These are phyloP conservation scores for Idaea straminata DNA, from an alignment of 2,888 invertebrate species.

Conservation along the genomic window DNA sequence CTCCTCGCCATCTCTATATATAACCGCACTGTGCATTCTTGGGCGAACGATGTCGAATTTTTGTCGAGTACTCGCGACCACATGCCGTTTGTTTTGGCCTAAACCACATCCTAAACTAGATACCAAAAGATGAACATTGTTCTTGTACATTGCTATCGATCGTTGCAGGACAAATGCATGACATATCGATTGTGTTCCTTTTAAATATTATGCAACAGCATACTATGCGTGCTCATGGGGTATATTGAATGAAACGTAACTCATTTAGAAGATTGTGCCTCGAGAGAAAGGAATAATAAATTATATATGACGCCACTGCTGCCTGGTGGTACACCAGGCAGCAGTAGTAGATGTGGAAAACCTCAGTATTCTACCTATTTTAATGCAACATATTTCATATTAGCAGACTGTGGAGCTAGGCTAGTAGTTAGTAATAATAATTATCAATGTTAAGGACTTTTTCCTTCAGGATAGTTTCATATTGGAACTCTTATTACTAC, in stretches of 20 bases:
- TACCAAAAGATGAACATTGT: slow-evolving; percentile 25
- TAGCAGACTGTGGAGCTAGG: neutral
- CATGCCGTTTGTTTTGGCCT: slow-evolving; percentile 78
- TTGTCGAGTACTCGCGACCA: slow-evolving; percentile 80
- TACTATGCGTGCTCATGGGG: too few relatives aligned
- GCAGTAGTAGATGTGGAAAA: too few relatives aligned
- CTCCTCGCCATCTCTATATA: slow-evolving; percentile 75
- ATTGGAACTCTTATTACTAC: too few relatives aligned
- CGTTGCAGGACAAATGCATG: neutral
- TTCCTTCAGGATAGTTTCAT: too few relatives aligned
- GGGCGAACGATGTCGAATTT: slow-evolving; percentile 79
- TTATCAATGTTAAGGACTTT: too few relatives aligned
- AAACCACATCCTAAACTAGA: slow-evolving; percentile 41
- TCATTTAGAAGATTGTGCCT: too few relatives aligned
- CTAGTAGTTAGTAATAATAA: neutral
- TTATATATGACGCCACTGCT: too few relatives aligned
- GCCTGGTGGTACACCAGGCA: too few relatives aligned
- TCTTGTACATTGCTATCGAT: slow-evolving; percentile 17
- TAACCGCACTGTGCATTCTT: slow-evolving; percentile 79
- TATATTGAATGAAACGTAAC: too few relatives aligned
- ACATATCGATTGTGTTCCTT: too few relatives aligned
- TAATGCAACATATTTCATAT: neutral
- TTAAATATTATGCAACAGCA: too few relatives aligned
- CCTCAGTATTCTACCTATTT: neutral
- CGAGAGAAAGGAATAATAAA: too few relatives aligned